phyloP scores from a whole-genome alignment of 2,113 vertebrate genomes.

The Camarhynchus parvulus region DNA sequence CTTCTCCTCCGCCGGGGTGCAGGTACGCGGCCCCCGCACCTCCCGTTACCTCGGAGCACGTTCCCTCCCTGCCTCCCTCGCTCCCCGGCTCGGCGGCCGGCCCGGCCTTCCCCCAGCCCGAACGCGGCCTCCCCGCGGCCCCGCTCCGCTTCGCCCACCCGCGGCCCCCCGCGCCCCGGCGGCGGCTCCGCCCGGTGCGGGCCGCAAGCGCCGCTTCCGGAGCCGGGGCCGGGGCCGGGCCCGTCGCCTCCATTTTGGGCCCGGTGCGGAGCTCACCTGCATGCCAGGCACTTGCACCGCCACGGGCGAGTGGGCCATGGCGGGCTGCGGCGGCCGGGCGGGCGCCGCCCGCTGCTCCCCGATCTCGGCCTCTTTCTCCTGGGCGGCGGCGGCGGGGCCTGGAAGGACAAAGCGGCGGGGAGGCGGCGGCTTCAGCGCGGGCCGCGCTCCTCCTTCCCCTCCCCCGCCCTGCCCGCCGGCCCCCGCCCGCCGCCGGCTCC shows the following conservation, averaged over 20 bases:
- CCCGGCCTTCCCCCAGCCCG: neutral
- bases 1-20: neutral
- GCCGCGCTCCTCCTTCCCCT: neutral
- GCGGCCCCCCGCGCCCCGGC: neutral
- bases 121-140: neutral
- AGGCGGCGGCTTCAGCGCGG: neutral
- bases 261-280: constrained; percentile 81
- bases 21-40: neutral
- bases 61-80: neutral
- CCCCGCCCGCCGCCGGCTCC: neutral
- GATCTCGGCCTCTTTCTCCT: constrained; percentile 52
- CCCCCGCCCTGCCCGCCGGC: neutral
- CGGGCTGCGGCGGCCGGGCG: constrained; percentile 26
- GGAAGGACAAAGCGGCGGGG: constrained; percentile 56
- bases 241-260: constrained; percentile 28
- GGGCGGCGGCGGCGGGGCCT: constrained; percentile 59
- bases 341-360: constrained; percentile 28
- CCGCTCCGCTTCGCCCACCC: neutral
- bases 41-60: neutral
- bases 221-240: neutral
- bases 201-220: constrained; percentile 23
- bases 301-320: constrained; percentile 86
- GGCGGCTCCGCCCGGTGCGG: neutral
- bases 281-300: constrained; percentile 87
- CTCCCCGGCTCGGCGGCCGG: neutral